Base-by-base conservation (phyloP, 2,888 invertebrate species). In the Urechis unicinctus region DNA sequence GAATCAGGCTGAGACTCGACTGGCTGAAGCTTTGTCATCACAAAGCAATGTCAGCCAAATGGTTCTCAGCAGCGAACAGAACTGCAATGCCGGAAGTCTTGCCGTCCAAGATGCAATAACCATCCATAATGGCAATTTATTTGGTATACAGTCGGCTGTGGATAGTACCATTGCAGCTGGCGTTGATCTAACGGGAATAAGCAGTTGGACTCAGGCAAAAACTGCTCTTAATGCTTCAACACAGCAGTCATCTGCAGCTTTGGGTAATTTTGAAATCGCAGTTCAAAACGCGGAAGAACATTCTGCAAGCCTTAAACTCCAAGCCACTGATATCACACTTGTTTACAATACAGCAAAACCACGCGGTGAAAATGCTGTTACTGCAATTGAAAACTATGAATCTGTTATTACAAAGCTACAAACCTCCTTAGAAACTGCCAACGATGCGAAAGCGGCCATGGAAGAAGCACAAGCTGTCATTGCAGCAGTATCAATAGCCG, bases 351-450 rank as follows among this genome's bases (percentile, higher is more conserved):
- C 36, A 36, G 36, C 17, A 9, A 25, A 24, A 25, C 21, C 50
- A 2, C 46, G 53, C 21, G 68, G 68, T 6, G 59, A 64, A 41
- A 29, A 41, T 13, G 66, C 67, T 6, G 68, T 68, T 1, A 56
- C 61, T 22, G 66, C 66, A 46, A 61, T 66, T 17, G 44, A 55
- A 9, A 60, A 55, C 42, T 66, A 59, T 46, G 53, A 61, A 52
- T 31, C 42, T 0, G 64, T 64, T 29, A 55, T 62, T 22, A 26
- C 21, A 5, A 57, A 52, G 24, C 49, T 68, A 28, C 48, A 64
- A 42, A 28, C 25, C 9, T 59, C 66, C 21, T 31, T 61, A 25
- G 46, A 48, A 5, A 47, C 51, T 46, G 61, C 65, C 3, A 45
- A 49, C 13, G 53, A 56, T 13, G 64, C 66, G 5, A 62, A 62